Conservation (phyloP, 1,140 invertebrate genomes). For the Drosophila kepulauana region DNA sequence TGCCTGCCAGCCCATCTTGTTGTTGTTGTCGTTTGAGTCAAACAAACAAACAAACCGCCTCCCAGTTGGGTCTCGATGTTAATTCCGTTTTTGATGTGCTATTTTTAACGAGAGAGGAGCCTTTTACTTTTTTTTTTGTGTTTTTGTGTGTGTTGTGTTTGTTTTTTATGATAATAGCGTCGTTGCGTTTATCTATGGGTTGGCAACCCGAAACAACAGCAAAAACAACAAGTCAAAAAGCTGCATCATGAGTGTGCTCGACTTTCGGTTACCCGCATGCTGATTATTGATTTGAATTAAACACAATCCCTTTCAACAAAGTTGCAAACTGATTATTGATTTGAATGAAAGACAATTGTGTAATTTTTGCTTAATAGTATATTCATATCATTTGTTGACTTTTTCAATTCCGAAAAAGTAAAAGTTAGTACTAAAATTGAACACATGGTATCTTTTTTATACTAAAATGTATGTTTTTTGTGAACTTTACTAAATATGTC, state of each 20-base stretch:
- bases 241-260: not conserved
- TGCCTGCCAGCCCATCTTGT: not conserved
- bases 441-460: too few species aligned
- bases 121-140: constrained; percentile 14
- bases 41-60: constrained; percentile 15
- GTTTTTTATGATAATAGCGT: constrained; percentile 34
- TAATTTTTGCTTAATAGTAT: too few species aligned
- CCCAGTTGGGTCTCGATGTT: constrained; percentile 23
- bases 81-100: constrained; percentile 37
- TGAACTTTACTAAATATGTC: too few species aligned
- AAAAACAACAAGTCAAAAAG: not conserved
- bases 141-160: not conserved
- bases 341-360: too few species aligned
- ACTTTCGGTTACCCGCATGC: too few species aligned
- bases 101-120: constrained; percentile 34
- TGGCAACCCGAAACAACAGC: constrained; percentile 18
- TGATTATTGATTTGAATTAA: too few species aligned
- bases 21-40: constrained; percentile 18
- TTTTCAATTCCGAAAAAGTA: too few species aligned
- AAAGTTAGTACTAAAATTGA: too few species aligned
- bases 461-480: too few species aligned
- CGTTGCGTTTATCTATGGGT: constrained; percentile 9
- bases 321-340: too few species aligned
- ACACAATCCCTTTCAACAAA: too few species aligned
- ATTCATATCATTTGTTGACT: too few species aligned